Percentiles rank a stretch among this genome's conserved stretches.
Conservation (phyloP, 2,888 invertebrate genomes). For the Aradus depressus region DNA sequence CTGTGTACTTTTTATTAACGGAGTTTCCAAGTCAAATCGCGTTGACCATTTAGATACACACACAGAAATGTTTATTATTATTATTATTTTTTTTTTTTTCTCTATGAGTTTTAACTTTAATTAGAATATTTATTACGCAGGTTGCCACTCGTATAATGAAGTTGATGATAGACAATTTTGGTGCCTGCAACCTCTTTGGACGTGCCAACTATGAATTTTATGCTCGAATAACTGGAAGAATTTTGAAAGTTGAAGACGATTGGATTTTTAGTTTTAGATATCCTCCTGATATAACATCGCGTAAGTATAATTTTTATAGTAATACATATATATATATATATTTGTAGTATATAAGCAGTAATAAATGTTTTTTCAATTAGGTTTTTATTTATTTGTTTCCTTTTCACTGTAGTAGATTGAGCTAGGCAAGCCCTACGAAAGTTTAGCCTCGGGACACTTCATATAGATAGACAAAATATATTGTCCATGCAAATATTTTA, state of each 20-base stretch:
- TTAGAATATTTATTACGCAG: constrained; percentile 39
- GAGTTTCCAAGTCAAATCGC: too few species aligned
- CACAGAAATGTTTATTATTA: constrained; percentile 11
- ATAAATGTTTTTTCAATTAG: not conserved
- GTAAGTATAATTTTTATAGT: constrained; percentile 37
- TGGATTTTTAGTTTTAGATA: constrained; percentile 92
- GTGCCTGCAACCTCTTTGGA: constrained; percentile 89
- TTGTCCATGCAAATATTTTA: not conserved
- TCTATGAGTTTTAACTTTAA: not conserved
- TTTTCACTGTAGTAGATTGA: too few species aligned
- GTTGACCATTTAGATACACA: too few species aligned
- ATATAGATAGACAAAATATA: too few species aligned
- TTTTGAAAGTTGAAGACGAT: constrained; percentile 84
- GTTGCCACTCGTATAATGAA: constrained; percentile 93
- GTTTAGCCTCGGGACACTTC: too few species aligned
- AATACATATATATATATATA: not conserved
- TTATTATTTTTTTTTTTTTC: constrained; percentile 19
- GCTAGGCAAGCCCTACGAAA: too few species aligned
- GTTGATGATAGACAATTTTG: constrained; percentile 94
- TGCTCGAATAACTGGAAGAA: constrained; percentile 84
- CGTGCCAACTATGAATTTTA: constrained; percentile 91
- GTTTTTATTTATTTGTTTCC: not conserved
- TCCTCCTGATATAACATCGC: constrained; percentile 54
- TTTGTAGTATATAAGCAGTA: not conserved
- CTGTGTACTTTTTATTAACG: too few species aligned